Evolutionary conservation across 1,140 invertebrate genomes (phyloP), one percentile per base, ranked within the genome.

Genomic region (Thrips palmi): DNA sequence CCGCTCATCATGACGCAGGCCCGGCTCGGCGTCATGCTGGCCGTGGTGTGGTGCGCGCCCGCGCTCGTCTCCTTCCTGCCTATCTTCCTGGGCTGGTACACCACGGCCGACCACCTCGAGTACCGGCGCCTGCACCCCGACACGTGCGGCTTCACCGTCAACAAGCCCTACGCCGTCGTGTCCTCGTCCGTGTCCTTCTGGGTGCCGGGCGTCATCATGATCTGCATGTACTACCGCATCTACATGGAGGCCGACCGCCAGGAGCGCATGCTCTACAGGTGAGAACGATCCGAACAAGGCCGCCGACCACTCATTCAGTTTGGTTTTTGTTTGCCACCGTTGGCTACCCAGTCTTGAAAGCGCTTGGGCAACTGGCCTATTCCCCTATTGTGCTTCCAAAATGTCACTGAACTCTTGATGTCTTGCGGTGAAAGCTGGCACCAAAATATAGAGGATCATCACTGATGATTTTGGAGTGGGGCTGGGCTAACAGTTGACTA

Each of bases 141-240:
- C 45, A 62, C 76, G 46, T 94, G 88, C 56, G 68, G 67, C 46
- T 93, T 93, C 53, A 73, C 74, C 40, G 88, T 93, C 41, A 94
- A 93, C 61, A 76, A 74, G 57, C 67, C 74, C 3, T 96, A 93
- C 49, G 85, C 87, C 14, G 68, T 91, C 39, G 70, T 94, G 24
- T 93, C 87, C 14, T 91, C 85, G 18, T 77, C 79, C 57, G 77
- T 94, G 33, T 91, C 86, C 47, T 94, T 96, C 57, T 96, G 89
- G 88, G 75, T 91, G 30, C 91, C 91, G 0, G 84, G 85, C 28
- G 74, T 86, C 46, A 85, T 92, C 42, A 94, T 96, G 88, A 68
- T 93, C 31, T 79, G 77, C 50, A 88, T 91, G 69, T 96, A 96
- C 58, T 84, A 81, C 59, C 71, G 80, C 53, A 93, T 96, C 48